Conservation (phyloP, 2,888 invertebrate species). For the Acleris emargana region DNA sequence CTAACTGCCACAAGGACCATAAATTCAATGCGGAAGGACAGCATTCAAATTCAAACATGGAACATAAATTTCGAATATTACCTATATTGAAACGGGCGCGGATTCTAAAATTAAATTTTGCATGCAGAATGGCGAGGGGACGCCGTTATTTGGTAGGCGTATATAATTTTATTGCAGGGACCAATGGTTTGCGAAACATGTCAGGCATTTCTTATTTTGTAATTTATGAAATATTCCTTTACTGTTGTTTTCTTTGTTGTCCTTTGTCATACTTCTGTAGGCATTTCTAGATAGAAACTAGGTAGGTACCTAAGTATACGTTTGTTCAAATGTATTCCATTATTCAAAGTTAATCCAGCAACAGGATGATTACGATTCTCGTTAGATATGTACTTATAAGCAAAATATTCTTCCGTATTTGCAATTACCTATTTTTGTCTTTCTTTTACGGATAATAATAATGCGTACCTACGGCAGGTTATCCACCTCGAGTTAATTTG, state of each 20-base stretch:
- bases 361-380: background rate
- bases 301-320: background rate
- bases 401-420: no score
- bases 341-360: no score
- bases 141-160: slow-evolving; percentile 81
- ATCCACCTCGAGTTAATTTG: no score
- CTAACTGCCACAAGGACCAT: slow-evolving; percentile 44
- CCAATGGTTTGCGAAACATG: slow-evolving; percentile 80
- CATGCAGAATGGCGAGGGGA: slow-evolving; percentile 77
- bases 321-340: background rate
- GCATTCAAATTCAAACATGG: slow-evolving; percentile 73
- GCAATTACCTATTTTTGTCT: no score
- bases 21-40: slow-evolving; percentile 68
- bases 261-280: background rate
- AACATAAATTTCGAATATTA: slow-evolving; percentile 47
- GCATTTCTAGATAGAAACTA: background rate
- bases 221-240: slow-evolving; percentile 51
- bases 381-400: no score
- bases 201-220: slow-evolving; percentile 62
- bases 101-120: slow-evolving; percentile 82
- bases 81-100: slow-evolving; percentile 79
- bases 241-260: slow-evolving; percentile 31
- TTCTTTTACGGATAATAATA: no score
- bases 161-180: slow-evolving; percentile 82
- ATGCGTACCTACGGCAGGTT: no score